These are phyloP conservation scores for Chlorops oryzae DNA, from an alignment of 1,140 invertebrate species.

Conservation along the genomic window DNA sequence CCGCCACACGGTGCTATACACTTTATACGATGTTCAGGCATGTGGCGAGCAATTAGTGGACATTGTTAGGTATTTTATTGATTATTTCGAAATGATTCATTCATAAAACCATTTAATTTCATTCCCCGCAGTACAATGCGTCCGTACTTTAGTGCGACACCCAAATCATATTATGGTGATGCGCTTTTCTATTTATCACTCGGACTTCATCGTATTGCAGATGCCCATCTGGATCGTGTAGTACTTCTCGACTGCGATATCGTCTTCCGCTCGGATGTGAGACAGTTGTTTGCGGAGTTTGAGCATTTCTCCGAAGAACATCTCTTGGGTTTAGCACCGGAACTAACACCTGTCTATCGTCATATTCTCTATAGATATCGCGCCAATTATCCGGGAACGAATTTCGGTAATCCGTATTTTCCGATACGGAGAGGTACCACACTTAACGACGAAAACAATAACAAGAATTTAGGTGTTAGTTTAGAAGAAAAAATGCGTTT, in stretches of 20 bases:
- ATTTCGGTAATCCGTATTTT: slow-evolving; percentile 52
- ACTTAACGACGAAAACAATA: not conserved
- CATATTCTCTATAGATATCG: slow-evolving; percentile 70
- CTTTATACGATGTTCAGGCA: slow-evolving; percentile 58
- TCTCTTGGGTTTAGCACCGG: slow-evolving; percentile 69
- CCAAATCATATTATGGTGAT: slow-evolving; percentile 76
- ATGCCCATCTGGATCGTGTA: slow-evolving; percentile 54
- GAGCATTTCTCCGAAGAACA: slow-evolving; percentile 48
- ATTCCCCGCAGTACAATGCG: slow-evolving; percentile 62
- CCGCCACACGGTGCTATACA: slow-evolving; percentile 49
- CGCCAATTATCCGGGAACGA: slow-evolving; percentile 55
- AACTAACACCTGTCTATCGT: slow-evolving; percentile 74
- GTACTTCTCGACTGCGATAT: slow-evolving; percentile 77
- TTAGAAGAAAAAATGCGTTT: slow-evolving; percentile 4
- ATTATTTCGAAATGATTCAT: too few relatives aligned
- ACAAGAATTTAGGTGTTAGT: not conserved
- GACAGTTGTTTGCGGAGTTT: slow-evolving; percentile 63
- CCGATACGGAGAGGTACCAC: slow-evolving; percentile 26
- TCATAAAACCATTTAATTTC: too few relatives aligned
- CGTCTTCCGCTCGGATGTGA: slow-evolving; percentile 66
- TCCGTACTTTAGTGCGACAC: slow-evolving; percentile 68
- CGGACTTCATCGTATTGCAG: slow-evolving; percentile 66
- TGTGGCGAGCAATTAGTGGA: slow-evolving; percentile 57
- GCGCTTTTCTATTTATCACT: slow-evolving; percentile 76
- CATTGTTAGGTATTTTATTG: too few relatives aligned